These are phyloP conservation scores for Pangasius mekongensis DNA, from an alignment of 2,797 vertebrate species.

Conservation along the genomic window DNA sequence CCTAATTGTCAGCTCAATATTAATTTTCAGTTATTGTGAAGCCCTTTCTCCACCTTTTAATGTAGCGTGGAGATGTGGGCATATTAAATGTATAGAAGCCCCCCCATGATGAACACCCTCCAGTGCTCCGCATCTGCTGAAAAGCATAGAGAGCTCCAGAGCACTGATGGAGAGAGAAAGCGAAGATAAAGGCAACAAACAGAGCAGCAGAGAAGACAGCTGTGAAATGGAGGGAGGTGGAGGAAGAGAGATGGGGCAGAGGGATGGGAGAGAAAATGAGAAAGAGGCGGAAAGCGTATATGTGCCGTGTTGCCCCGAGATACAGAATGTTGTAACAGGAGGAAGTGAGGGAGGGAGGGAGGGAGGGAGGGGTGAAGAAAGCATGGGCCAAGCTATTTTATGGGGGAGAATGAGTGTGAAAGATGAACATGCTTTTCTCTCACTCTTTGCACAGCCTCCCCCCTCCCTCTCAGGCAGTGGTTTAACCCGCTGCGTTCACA, in stretches of 20 bases:
- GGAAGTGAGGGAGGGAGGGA: slow-evolving; percentile 52
- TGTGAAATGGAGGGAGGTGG: slow-evolving; percentile 46
- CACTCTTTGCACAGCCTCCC: slow-evolving; percentile 18
- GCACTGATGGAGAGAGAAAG: slow-evolving; percentile 48
- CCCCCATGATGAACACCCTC: slow-evolving; percentile 44
- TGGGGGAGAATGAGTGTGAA: slow-evolving; percentile 52
- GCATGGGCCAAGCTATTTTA: slow-evolving; percentile 29
- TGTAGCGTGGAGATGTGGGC: neutral
- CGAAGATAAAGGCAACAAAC: slow-evolving; percentile 23
- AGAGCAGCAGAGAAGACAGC: slow-evolving; percentile 40
- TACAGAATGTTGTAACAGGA: slow-evolving; percentile 80
- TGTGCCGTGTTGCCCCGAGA: slow-evolving; percentile 76
- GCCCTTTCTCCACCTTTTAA: neutral
- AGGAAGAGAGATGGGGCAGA: slow-evolving; percentile 44
- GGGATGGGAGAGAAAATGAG: slow-evolving; percentile 28
- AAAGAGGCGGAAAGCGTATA: slow-evolving; percentile 54
- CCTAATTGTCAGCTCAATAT: neutral
- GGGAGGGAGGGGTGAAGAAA: slow-evolving; percentile 34
- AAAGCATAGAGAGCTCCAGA: neutral
- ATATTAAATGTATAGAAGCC: neutral
- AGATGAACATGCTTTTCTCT: slow-evolving; percentile 57
- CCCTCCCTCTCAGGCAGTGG: slow-evolving; percentile 69
- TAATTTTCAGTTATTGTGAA: neutral
- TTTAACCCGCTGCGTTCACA: slow-evolving; percentile 72
- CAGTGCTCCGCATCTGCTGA: slow-evolving; percentile 46